Evolutionary conservation across 2,797 vertebrate species (phyloP).

Genomic region (Cyclopterus lumpus): DNA sequence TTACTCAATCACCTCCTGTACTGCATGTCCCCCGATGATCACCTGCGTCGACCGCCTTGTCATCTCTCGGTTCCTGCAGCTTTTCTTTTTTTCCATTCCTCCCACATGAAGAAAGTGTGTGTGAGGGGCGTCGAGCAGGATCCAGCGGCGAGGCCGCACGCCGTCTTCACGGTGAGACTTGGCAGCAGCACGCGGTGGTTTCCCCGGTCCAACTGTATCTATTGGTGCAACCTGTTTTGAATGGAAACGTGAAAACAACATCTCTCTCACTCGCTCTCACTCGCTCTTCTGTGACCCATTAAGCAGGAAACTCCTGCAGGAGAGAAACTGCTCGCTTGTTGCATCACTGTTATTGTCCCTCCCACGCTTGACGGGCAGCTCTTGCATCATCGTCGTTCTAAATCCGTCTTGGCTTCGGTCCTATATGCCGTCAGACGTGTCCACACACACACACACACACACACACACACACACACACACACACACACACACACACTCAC

Average conservation of each 20-base stretch:
- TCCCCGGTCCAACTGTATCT: not conserved
- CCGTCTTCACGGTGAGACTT: not conserved
- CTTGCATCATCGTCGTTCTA: constrained; percentile 39
- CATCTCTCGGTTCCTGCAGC: constrained; percentile 2
- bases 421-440: not conserved
- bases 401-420: constrained; percentile 1
- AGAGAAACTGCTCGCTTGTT: constrained; percentile 59
- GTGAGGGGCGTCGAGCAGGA: not conserved
- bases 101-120: not conserved
- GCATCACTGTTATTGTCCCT: constrained; percentile 44
- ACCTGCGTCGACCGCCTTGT: not conserved
- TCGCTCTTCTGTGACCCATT: not conserved
- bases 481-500: too few species aligned
- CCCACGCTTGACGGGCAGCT: constrained; percentile 11
- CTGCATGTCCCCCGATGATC: not conserved
- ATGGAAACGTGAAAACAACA: not conserved
- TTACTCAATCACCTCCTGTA: not conserved
- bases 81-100: not conserved
- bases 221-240: not conserved
- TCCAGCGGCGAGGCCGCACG: not conserved
- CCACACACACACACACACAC: too few species aligned
- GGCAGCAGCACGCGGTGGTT: not conserved
- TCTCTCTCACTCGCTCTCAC: not conserved
- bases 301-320: constrained; percentile 23
- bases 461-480: too few species aligned